A percentile compares a stretch with the other conserved stretches of the same genome.
Conservation (phyloP, 2,888 invertebrate species). For the Tillus elongatus region DNA sequence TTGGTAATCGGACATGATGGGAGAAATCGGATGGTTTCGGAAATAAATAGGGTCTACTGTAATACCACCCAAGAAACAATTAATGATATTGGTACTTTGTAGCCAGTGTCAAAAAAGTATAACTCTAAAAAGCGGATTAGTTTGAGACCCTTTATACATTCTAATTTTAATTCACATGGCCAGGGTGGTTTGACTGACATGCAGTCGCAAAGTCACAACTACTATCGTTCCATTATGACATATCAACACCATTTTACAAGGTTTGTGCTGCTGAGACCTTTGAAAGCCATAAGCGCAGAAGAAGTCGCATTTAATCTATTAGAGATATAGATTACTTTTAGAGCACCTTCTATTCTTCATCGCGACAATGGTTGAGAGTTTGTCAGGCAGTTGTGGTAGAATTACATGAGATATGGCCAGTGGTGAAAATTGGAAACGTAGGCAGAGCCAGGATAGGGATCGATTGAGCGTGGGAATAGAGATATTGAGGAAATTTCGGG, state of each 20-base stretch:
- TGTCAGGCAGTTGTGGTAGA: slow-evolving; percentile 8
- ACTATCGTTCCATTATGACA: slow-evolving; percentile 6
- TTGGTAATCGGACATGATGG: slow-evolving; percentile 8
- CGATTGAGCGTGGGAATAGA: slow-evolving; percentile 8
- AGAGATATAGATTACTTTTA: slow-evolving; percentile 5
- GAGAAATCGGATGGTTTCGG: slow-evolving; percentile 7
- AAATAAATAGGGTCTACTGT: slow-evolving; percentile 6
- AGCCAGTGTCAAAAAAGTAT: slow-evolving; percentile 7
- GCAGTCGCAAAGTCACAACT: slow-evolving; percentile 12
- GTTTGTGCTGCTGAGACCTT: slow-evolving; percentile 13
- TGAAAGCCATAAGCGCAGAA: slow-evolving; percentile 8
- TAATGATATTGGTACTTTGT: slow-evolving; percentile 7
- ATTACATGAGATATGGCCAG: slow-evolving; percentile 9
- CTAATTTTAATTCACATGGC: slow-evolving; percentile 12
- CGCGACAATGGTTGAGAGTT: slow-evolving; percentile 8
- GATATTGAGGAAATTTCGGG: slow-evolving; percentile 11
- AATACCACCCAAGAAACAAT: slow-evolving; percentile 9
- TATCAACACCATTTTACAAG: slow-evolving; percentile 9
- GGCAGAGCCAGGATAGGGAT: slow-evolving; percentile 9
- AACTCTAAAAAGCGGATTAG: slow-evolving; percentile 12
- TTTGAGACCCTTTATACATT: slow-evolving; percentile 13
- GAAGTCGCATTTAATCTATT: slow-evolving; percentile 6
- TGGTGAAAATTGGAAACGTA: slow-evolving; percentile 5
- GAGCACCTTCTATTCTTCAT: slow-evolving; percentile 6
- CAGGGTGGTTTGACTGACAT: slow-evolving; percentile 14